Base-by-base conservation (phyloP, 2,797 vertebrate species). In the Sebastes vulpes region DNA sequence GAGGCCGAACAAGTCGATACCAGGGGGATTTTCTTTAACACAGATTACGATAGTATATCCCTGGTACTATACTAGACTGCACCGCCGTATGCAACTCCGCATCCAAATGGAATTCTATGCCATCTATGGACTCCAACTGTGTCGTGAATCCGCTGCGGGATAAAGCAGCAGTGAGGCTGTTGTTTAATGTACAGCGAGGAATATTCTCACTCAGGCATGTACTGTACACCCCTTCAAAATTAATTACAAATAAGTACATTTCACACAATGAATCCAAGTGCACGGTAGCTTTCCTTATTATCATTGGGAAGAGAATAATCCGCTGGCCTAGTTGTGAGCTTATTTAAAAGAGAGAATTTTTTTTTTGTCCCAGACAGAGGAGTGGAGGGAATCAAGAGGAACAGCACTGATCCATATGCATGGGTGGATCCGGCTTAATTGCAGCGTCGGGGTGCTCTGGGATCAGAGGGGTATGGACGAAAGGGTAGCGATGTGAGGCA, bases 391-490 rank as follows among this genome's bases (percentile, higher is more conserved):
- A 74, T 85, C 20, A 3, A 23, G 59, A 32, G 83, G 66, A 81
- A n/a, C 84, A 57, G 72, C 68, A 25, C 87, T 91, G 82, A 86
- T 89, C 72, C 76, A 77, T 89, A 91, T 89, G 85, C 85, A 91
- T 81, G 76, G 72, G 32, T 53, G 73, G 79, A 61, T 82, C 56
- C 32, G 69, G 65, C 71, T 84, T 90, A 89, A 91, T 92, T 91
- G 86, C 86, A 72, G 77, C 29, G 6, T 18, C 9, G 18, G 60
- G 82, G 83, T 54, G 46, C 11, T 2, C 64, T 32, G 80, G 81
- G 84, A 85, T 84, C 77, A 63, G 67, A 80, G 5, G 63, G 54
- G 68, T 53, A 58, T 68, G 70, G 61, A 68, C 66, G 12, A 72
- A 79, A 78, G 81, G 75, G 73, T 28, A 25, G 74, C 6, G 7